Evolutionary conservation across 2,888 invertebrate species (phyloP).

Genomic region (Nycteola revayana): DNA sequence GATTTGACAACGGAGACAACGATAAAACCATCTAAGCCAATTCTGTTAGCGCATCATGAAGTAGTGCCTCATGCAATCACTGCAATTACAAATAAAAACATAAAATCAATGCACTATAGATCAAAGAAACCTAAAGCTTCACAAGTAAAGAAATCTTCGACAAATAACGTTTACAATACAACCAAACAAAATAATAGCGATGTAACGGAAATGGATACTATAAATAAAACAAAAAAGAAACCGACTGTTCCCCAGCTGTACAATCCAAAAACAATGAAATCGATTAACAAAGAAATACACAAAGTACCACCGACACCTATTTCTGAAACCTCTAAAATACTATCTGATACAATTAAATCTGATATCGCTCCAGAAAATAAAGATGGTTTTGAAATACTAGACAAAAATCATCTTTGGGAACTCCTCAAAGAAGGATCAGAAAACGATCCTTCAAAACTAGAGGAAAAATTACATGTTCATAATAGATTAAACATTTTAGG

Average conservation of each 20-base stretch:
- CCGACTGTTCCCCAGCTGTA: slow-evolving; percentile 42
- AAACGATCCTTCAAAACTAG: slow-evolving; percentile 53
- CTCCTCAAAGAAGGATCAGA: slow-evolving; percentile 81
- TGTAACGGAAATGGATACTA: slow-evolving; percentile 30
- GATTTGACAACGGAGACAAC: slow-evolving; percentile 8
- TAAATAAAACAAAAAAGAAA: slow-evolving; percentile 58
- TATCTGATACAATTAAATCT: slow-evolving; percentile 49
- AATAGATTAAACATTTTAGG: slow-evolving; percentile 57
- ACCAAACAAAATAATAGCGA: slow-evolving; percentile 36
- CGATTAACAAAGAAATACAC: slow-evolving; percentile 77
- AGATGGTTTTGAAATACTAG: slow-evolving; percentile 80
- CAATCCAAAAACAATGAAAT: slow-evolving; percentile 59
- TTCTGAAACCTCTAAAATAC: slow-evolving; percentile 73
- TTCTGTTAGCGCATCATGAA: slow-evolving; percentile 25
- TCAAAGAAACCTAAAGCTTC: slow-evolving; percentile 68
- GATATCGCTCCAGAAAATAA: slow-evolving; percentile 75
- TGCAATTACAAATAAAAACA: slow-evolving; percentile 67
- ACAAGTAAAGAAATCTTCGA: slow-evolving; percentile 62
- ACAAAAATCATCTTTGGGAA: slow-evolving; percentile 84
- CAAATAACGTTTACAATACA: slow-evolving; percentile 34
- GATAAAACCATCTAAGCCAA: slow-evolving; percentile 14
- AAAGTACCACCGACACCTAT: slow-evolving; percentile 72
- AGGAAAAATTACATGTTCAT: slow-evolving; percentile 58
- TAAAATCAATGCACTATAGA: slow-evolving; percentile 65
- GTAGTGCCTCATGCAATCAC: slow-evolving; percentile 55